Base-by-base conservation (phyloP, 2,113 vertebrate genomes). In the Bolborhynchus lineola region DNA sequence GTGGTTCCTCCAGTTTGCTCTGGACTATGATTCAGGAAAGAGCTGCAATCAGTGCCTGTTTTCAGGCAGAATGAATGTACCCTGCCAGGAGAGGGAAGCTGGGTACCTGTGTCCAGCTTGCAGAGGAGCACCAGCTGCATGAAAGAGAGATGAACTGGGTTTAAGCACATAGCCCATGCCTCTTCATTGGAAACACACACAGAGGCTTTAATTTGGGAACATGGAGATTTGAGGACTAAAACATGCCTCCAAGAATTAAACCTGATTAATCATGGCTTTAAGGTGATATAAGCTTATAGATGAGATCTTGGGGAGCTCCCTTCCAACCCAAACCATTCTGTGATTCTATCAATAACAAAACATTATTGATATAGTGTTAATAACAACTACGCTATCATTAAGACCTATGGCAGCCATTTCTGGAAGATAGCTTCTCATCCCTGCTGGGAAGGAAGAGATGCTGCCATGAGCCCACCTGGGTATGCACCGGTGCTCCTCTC, bases 401-500 rank as follows among this genome's bases (percentile, higher is more conserved):
- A 59, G 21, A 59, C 13, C 26, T 37, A 18, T 0, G 1, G 46
- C 21, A 42, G 63, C 29, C 4, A 0, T 33, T 79, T 79, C 63
- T 64, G 21, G 37, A 25, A 67, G 19, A 14, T 25, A 23, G 49
- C 63, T 72, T 35, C 41, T 80, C 1, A 1, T 49, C 41, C 64
- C 24, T 60, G 52, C 42, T 52, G 59, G 81, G 41, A 35, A 47
- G 24, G 39, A 31, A 86, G 63, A 71, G 31, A 13, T 37, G 42
- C 13, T 6, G 14, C 46, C 1, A 3, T 9, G 21, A 59, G 31
- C 37, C 8, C 1, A 1, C 4, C 55, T 17, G n/a, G 78, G 33
- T 11, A 16, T 0, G 29, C 11, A 46, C 29, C 37, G 5, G 42
- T 2, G 0, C 13, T 74, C 33, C 7, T 62, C 60, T 53, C 24